Conservation (phyloP, 1,140 invertebrate genomes). For the Leptinotarsa lineolata region DNA sequence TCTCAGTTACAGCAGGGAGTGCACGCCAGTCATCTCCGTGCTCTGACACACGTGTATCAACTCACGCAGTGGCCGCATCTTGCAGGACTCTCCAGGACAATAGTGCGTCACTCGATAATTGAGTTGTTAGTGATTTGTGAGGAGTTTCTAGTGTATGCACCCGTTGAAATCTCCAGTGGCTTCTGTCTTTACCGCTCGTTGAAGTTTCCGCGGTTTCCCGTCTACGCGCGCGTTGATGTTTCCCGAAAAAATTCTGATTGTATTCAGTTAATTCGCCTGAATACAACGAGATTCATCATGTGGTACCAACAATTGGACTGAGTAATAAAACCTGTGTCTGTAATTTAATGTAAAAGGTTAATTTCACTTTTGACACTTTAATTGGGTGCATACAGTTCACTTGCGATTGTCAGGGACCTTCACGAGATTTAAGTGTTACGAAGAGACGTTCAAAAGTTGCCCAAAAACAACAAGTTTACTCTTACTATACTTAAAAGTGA, state of each 20-base stretch:
- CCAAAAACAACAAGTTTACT: conserved; percentile 30
- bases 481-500: conserved; percentile 34
- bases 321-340: conserved; percentile 8
- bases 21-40: conserved; percentile 28
- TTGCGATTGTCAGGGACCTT: conserved; percentile 25
- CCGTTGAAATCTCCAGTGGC: conserved; percentile 14
- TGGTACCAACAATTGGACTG: not conserved
- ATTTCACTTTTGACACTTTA: conserved; percentile 31
- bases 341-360: conserved; percentile 27
- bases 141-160: conserved; percentile 25
- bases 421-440: conserved; percentile 27
- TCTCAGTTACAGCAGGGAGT: conserved; percentile 39
- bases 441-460: conserved; percentile 30
- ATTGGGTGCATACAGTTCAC: conserved; percentile 34
- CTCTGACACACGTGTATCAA: conserved; percentile 35
- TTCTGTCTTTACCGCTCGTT: conserved; percentile 13
- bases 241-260: not conserved
- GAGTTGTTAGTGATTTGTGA: conserved; percentile 7
- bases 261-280: not conserved
- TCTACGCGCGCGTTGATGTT: conserved; percentile 5
- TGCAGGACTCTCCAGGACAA: conserved; percentile 4
- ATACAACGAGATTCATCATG: not conserved
- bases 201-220: conserved; percentile 26
- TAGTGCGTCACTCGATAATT: conserved; percentile 6
- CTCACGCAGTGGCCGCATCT: not conserved